Percentiles rank a stretch among this genome's conserved stretches.
Conservation (phyloP, 2,113 vertebrate genomes). For the Chaenocephalus aceratus region DNA sequence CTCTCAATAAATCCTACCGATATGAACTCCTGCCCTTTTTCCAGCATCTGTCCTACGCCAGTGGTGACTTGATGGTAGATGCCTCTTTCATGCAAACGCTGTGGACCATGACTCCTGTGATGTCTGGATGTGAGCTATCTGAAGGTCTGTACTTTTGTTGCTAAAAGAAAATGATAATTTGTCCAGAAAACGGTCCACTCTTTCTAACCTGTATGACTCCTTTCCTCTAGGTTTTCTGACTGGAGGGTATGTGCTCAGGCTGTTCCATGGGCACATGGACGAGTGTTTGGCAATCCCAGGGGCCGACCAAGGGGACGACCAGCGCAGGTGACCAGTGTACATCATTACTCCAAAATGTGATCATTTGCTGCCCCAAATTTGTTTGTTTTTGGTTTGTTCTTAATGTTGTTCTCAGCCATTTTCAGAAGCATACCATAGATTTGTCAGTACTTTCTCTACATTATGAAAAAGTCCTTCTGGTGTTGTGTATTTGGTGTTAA, state of each 20-base stretch:
- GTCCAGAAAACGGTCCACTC: background rate
- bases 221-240: slow-evolving; percentile 86
- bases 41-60: slow-evolving; percentile 93
- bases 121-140: slow-evolving; percentile 89
- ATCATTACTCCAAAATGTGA: background rate
- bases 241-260: slow-evolving; percentile 91
- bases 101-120: slow-evolving; percentile 95
- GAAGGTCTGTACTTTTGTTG: slow-evolving; percentile 82
- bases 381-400: background rate
- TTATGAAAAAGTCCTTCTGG: background rate
- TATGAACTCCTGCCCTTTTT: background rate
- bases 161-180: background rate
- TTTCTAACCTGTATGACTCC: background rate
- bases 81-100: slow-evolving; percentile 96
- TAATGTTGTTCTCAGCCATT: background rate
- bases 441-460: background rate
- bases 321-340: slow-evolving; percentile 84
- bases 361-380: too few relatives aligned
- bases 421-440: background rate
- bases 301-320: slow-evolving; percentile 89
- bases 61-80: slow-evolving; percentile 92
- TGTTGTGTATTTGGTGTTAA: background rate
- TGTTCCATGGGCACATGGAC: slow-evolving; percentile 96
- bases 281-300: slow-evolving; percentile 91
- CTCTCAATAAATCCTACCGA: background rate